Evolutionary conservation across 2,888 invertebrate species (phyloP), one percentile per base, ranked within the genome.

Genomic region (Parnassius apollo): DNA sequence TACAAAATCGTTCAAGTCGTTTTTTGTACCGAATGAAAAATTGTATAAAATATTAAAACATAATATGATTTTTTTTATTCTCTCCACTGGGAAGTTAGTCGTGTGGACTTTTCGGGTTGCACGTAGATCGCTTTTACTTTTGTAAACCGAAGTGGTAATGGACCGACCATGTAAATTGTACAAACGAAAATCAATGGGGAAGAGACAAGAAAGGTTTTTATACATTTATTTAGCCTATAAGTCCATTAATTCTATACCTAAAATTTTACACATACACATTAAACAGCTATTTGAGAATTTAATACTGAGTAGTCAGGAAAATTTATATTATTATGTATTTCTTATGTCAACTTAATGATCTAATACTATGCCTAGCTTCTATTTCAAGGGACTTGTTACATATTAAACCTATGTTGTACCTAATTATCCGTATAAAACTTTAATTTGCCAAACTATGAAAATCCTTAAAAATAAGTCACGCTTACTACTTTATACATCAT

Each of bases 381-480:
- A 88, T 72, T 72, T 71, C 68, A 76, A 76, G 76, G 78, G 79
- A 80, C 74, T 77, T 80, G 80, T 83, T 85, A 88, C 81, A 88
- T 71, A 70, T 76, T 80, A 81, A 84, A 78, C 89, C 90, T 89
- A 90, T 76, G 75, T 90, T 91, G 91, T 91, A 91, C 91, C 90
- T 87, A 83, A 79, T 76, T 77, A 81, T 77, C 80, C 78, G 81
- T 85, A 82, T 77, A 82, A 79, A 84, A 80, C 75, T 78, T 80
- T 79, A 75, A 79, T 75, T 82, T 85, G 81, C 89, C 85, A 89
- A 71, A 68, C 72, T 82, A 82, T 77, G 81, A 82, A 84, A 80
- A 75, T 76, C 88, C 89, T 91, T 90, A 77, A 71, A 82, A 83
- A 74, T 85, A 88, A 85, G 86, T 88, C 88, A 86, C 84, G 84